These are phyloP conservation scores for Hypolimnas misippus DNA, from an alignment of 2,888 invertebrate species.

Conservation along the genomic window DNA sequence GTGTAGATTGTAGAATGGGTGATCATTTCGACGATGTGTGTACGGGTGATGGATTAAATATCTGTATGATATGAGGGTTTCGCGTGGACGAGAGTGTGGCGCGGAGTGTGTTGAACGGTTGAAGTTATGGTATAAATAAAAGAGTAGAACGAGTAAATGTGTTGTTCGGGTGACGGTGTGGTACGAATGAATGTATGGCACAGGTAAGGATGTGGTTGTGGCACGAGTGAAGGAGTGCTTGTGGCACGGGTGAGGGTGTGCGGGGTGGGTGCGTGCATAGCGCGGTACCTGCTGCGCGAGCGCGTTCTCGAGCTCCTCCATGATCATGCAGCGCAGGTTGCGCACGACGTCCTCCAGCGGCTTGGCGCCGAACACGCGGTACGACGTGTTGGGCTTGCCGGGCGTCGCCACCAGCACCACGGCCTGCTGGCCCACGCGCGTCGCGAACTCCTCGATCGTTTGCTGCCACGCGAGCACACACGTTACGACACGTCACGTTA, in stretches of 20 bases:
- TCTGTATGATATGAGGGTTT: no score
- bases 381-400: constrained; percentile 97
- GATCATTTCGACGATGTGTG: no score
- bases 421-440: constrained; percentile 98
- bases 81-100: no score
- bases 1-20: no score
- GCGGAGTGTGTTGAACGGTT: not conserved
- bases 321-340: constrained; percentile 94
- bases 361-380: constrained; percentile 98
- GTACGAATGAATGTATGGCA: not conserved
- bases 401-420: constrained; percentile 98
- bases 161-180: not conserved
- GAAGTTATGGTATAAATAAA: not conserved
- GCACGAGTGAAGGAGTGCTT: constrained; percentile 33
- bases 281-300: constrained; percentile 91
- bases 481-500: not conserved
- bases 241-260: not conserved
- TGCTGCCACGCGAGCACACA: no score
- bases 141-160: not conserved
- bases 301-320: constrained; percentile 97
- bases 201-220: no score
- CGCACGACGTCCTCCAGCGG: constrained; percentile 98
- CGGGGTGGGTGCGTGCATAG: constrained; percentile 20
- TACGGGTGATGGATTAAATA: no score
- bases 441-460: constrained; percentile 98